These are phyloP conservation scores for Ctenodactylus gundi DNA, from an alignment of 2,113 vertebrate species.

Conservation along the genomic window DNA sequence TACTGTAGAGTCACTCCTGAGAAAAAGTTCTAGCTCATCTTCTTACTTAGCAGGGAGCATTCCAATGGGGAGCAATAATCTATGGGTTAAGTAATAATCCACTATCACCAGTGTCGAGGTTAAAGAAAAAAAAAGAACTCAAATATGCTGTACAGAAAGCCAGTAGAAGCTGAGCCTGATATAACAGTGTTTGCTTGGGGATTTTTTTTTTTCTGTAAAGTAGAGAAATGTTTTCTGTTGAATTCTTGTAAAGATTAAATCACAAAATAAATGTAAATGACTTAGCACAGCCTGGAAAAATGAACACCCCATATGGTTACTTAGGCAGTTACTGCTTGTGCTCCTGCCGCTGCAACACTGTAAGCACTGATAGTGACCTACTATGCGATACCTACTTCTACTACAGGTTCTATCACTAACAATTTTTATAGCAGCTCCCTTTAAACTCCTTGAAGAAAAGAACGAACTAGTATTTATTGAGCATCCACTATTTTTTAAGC, in stretches of 20 bases:
- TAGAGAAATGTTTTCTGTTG: neutral
- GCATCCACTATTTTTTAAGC: neutral
- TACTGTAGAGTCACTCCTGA: neutral
- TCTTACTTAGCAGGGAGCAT: neutral
- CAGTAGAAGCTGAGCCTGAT: fast-evolving
- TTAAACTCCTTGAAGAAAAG: neutral
- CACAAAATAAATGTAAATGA: neutral
- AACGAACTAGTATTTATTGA: neutral
- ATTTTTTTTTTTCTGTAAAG: neutral
- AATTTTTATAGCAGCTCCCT: neutral
- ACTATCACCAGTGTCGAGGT: neutral
- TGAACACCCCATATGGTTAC: neutral
- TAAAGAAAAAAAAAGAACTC: neutral
- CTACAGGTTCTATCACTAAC: neutral
- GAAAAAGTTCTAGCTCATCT: neutral
- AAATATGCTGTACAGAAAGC: neutral
- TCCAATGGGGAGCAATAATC: too few relatives aligned
- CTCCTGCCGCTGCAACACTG: neutral
- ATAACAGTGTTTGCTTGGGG: neutral
- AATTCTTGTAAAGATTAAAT: neutral
- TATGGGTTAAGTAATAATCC: neutral
- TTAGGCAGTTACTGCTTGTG: neutral
- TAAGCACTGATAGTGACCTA: neutral
- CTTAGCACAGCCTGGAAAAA: neutral
- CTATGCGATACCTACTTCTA: fast-evolving